A percentile compares a stretch with the other conserved stretches of the same genome.
These are phyloP conservation scores for Rotaria macrura DNA, from an alignment of 2,888 invertebrate genomes.

Conservation along the genomic window DNA sequence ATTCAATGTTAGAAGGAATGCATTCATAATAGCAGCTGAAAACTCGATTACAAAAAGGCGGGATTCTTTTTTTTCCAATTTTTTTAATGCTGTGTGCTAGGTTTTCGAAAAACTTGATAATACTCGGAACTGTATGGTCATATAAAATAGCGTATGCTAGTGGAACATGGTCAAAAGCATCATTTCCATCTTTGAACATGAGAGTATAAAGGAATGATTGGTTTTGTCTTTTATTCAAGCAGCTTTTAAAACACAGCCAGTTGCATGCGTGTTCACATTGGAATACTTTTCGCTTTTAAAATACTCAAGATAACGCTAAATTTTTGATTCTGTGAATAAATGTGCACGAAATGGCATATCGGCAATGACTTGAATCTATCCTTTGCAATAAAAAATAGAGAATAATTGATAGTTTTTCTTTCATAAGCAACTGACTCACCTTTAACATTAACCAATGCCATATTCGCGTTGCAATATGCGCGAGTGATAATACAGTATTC, in stretches of 20 bases:
- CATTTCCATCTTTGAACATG: not conserved
- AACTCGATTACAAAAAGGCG: not conserved
- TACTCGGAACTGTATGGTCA: not conserved
- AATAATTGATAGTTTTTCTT: not conserved
- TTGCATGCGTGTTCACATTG: not conserved
- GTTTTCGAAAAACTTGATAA: not conserved
- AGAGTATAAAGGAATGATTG: not conserved
- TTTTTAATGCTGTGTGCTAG: not conserved
- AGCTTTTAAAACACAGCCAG: not conserved
- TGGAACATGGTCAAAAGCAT: not conserved
- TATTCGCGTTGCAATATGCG: not conserved
- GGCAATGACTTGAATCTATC: not conserved
- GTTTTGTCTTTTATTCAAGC: no score
- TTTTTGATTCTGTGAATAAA: not conserved
- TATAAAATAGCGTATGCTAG: not conserved
- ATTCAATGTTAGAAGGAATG: not conserved
- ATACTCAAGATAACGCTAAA: not conserved
- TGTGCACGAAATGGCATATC: not conserved
- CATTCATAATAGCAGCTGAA: not conserved
- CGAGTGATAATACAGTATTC: not conserved
- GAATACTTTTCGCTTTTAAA: not conserved
- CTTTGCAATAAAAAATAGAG: not conserved
- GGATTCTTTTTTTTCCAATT: not conserved
- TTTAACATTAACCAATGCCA: not conserved
- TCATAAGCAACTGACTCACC: not conserved